Evolutionary conservation across 2,113 vertebrate species (phyloP), one percentile per base, ranked within the genome.

Genomic region (Talpa occidentalis): DNA sequence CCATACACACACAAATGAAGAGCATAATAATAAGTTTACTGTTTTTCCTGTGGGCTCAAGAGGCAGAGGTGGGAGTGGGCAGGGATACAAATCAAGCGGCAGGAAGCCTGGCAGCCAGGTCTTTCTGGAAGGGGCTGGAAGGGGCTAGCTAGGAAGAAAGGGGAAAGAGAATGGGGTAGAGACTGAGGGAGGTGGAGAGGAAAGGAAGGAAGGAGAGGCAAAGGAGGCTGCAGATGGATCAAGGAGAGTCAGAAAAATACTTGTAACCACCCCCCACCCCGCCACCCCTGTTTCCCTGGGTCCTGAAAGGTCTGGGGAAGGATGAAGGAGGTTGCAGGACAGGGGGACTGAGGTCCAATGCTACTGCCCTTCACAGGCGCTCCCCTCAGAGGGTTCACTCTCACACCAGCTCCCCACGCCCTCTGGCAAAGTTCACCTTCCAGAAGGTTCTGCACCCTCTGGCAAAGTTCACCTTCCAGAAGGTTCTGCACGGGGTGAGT

Each of bases 11-110:
- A 67, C 19, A 78, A 8, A 79, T 15, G 14, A 6, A 78, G 42
- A 76, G 28, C 42, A 69, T 79, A 76, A 81, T 32, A 88, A 30
- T 64, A 88, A 52, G 17, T 95, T 83, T 88, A 67, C 92, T 97
- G 49, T 47, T 94, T 88, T 94, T 95, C 78, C 64, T 83, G 69
- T 86, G 44, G 44, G 62, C 73, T 85, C 42, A 72, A 72, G 80
- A 77, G 35, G 72, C 73, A 81, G 37, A 52, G 54, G 17, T 19
- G 11, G 60, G 74, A 67, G 5, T 60, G 66, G 73, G 12, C 67
- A 77, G 59, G 79, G 59, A 81, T 35, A 67, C 40, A n/a, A 14
- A 74, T 44, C 76, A 72, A 87, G 66, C 84, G 30, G 0, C 28
- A 54, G 60, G 66, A 64, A 66, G 11, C 35, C 64, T 44, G 66